Evolutionary conservation across 2,113 vertebrate species (phyloP), one percentile per base, ranked within the genome.

Genomic region (Bucco capensis): DNA sequence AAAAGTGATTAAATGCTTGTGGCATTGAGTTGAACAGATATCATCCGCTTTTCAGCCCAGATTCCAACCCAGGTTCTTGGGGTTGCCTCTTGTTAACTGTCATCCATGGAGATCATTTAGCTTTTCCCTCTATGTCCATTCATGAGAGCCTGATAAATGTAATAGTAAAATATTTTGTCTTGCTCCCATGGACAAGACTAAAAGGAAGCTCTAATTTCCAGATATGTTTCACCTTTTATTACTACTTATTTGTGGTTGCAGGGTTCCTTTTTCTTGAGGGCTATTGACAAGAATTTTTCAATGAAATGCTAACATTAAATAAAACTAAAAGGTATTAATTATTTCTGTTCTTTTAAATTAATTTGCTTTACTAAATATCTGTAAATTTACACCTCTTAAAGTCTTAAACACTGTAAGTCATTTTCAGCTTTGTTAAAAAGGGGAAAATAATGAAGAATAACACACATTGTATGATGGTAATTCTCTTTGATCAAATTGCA

Each of bases 281-380:
- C 6, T 65, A 58, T 75, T 28, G 56, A 24, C n/a, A 92, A 74
- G 27, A 79, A 23, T 18, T 89, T 94, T 80, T 80, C 56, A 35
- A 44, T 31, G 2, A 62, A 90, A 74, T 51, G 7, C 2, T 71
- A 60, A 40, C 5, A 14, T 67, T 83, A 67, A 88, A 50, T 8
- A 49, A 47, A 89, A 35, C 4, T 5, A 24, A 57, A 57, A 54
- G 4, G 3, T 47, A 49, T 14, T 46, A 64, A 87, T 33, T 65
- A 42, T 42, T 42, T 42, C 40, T 42, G 40, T 42, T 42, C 40
- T 15, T 42, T 42, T 42, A 82, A 91, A 62, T 12, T 5, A 37
- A 62, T 54, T 54, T 54, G 5, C 13, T 42, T 78, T 87, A 25
- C n/a, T 60, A 40, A 66, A 51, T 47, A 4, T 25, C 60, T 86